These are phyloP conservation scores for Drosophila stalkeri DNA, from an alignment of 2,888 invertebrate genomes.

Conservation along the genomic window DNA sequence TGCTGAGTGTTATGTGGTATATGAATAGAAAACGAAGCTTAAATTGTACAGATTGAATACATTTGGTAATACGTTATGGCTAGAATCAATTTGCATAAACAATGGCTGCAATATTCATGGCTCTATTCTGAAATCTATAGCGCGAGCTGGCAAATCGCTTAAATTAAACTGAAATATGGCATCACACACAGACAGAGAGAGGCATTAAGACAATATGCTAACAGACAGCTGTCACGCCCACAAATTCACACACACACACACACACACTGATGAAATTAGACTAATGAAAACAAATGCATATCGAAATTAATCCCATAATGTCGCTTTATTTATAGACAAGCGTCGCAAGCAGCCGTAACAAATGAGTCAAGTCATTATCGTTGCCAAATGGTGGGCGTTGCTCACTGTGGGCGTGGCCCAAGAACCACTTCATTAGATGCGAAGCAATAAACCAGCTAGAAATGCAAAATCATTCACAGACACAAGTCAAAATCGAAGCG, in stretches of 20 bases:
- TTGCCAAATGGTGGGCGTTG: slow-evolving; percentile 33
- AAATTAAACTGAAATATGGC: slow-evolving; percentile 33
- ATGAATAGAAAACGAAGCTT: background rate
- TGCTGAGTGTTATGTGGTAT: background rate
- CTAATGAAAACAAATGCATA: slow-evolving; percentile 79
- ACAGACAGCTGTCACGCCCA: slow-evolving; percentile 26
- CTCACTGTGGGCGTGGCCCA: slow-evolving; percentile 29
- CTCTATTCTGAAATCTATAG: background rate
- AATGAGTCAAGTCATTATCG: slow-evolving; percentile 59
- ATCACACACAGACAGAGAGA: background rate
- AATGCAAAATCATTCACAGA: slow-evolving; percentile 52
- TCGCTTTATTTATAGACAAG: slow-evolving; percentile 71
- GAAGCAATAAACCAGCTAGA: slow-evolving; percentile 30
- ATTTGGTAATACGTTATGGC: slow-evolving; percentile 2
- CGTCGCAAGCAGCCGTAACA: slow-evolving; percentile 44
- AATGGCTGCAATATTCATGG: slow-evolving; percentile 21
- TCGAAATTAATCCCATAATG: slow-evolving; percentile 76
- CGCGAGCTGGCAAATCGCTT: slow-evolving; percentile 26
- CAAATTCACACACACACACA: slow-evolving; percentile 1
- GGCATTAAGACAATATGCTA: slow-evolving; percentile 16
- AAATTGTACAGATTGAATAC: background rate
- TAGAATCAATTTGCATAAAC: slow-evolving; percentile 13
- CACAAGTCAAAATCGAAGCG: slow-evolving; percentile 30
- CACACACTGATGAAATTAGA: slow-evolving; percentile 59
- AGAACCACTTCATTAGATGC: slow-evolving; percentile 36